phyloP scores from a whole-genome alignment of 2,888 invertebrate genomes.

The Agrypnus murinus region DNA sequence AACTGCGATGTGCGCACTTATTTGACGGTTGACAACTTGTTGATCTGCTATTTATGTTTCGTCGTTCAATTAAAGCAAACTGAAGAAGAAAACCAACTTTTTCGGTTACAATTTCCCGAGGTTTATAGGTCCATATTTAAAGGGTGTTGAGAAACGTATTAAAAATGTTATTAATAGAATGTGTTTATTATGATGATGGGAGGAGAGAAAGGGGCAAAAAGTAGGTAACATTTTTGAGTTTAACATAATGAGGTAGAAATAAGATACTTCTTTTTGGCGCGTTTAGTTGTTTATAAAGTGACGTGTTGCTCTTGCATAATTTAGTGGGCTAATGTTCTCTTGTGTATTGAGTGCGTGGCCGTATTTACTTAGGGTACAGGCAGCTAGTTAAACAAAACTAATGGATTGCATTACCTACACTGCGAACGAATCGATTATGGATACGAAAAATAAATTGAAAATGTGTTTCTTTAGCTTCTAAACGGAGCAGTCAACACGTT shows the following conservation, averaged over 20 bases:
- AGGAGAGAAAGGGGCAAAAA: no score
- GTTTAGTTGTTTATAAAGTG: slow-evolving; percentile 36
- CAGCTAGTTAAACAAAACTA: slow-evolving; percentile 53
- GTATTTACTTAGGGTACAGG: slow-evolving; percentile 48
- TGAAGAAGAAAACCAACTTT: slow-evolving; percentile 1
- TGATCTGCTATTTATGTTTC: slow-evolving; percentile 56
- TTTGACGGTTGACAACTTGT: slow-evolving; percentile 58
- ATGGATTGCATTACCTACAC: slow-evolving; percentile 47
- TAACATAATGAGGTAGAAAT: slow-evolving; percentile 31
- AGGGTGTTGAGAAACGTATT: no score
- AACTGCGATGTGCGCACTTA: slow-evolving; percentile 53
- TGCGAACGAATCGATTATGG: slow-evolving; percentile 26
- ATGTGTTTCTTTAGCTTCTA: background rate
- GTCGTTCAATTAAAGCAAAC: slow-evolving; percentile 33
- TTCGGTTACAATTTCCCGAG: no score
- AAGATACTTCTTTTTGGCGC: slow-evolving; percentile 31
- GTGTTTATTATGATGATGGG: no score
- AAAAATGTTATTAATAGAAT: no score
- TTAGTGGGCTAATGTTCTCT: slow-evolving; percentile 39
- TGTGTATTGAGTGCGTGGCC: slow-evolving; percentile 45
- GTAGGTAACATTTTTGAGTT: no score
- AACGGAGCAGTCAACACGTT: no score
- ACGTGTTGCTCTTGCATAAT: slow-evolving; percentile 45
- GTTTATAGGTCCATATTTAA: no score
- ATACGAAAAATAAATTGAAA: slow-evolving; percentile 6